phyloP scores from a whole-genome alignment of 1,140 invertebrate species.

The Lerema accius region DNA sequence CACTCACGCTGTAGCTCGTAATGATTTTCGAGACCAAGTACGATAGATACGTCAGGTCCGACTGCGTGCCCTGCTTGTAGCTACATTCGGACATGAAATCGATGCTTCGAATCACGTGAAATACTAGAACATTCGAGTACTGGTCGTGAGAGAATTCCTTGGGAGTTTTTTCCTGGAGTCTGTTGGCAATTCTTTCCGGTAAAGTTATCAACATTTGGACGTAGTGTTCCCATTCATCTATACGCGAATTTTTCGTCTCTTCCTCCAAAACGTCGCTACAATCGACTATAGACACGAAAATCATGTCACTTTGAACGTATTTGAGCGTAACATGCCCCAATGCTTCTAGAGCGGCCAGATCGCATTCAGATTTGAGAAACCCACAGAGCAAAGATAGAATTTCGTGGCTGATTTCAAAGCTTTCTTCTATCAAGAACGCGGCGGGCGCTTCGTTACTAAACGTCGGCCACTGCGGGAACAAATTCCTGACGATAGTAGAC shows the following conservation, averaged over 20 bases:
- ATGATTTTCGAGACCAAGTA: conserved; percentile 85
- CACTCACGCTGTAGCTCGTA: conserved; percentile 78
- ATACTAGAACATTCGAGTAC: conserved; percentile 84
- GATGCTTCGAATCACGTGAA: conserved; percentile 84
- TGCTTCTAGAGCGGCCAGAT: conserved; percentile 46
- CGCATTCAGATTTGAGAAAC: conserved; percentile 75
- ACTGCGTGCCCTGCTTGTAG: conserved; percentile 59
- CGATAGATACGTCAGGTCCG: conserved; percentile 80
- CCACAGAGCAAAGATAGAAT: conserved; percentile 74
- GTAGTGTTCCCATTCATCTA: conserved; percentile 80
- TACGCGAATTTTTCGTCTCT: conserved; percentile 29
- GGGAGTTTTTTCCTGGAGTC: conserved; percentile 81
- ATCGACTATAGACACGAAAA: conserved; percentile 81
- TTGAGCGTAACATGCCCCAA: conserved; percentile 76
- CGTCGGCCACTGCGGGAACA: conserved; percentile 56
- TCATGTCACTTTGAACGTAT: conserved; percentile 83
- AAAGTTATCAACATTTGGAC: conserved; percentile 86
- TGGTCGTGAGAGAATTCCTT: conserved; percentile 83
- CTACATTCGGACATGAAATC: conserved; percentile 83
- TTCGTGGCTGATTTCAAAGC: conserved; percentile 79
- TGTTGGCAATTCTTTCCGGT: conserved; percentile 87
- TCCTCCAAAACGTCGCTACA: conserved; percentile 37
- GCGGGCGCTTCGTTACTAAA: conserved; percentile 64
- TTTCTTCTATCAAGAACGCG: conserved; percentile 83
- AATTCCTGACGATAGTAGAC: conserved; percentile 25